Base-by-base conservation (phyloP, 2,888 invertebrate genomes). In the Drosophila pseudotalamancana region DNA sequence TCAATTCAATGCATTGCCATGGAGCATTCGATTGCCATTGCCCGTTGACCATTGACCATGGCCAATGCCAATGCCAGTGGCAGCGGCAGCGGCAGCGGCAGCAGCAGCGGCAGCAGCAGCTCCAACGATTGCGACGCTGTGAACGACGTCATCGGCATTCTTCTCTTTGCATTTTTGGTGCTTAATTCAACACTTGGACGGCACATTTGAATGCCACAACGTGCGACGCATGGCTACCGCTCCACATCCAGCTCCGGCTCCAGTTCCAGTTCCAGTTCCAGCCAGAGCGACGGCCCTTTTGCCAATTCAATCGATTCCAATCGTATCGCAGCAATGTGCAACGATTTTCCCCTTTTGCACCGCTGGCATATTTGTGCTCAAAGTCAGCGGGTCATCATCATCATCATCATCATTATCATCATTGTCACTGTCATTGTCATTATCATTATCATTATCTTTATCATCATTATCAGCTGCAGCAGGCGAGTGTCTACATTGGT, bases 301-400 rank as follows among this genome's bases (percentile, higher is more conserved):
- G 29, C 23, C 48, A 31, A 54, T 42, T 6, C 35, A 60, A 32
- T 42, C 35, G 31, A 61, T 34, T 54, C 29, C 34, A 59, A 61
- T 50, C 55, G 42, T 51, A 65, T 60, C 70, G 55, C 19, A 56
- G 48, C 63, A 50, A 51, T 55, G 32, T 72, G 55, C 61, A 62
- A 42, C 51, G 54, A 61, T 54, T 54, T 59, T 11, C 34, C 11
- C 31, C 18, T 9, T 14, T 11, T 6, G 14, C 16, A n/a, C 32
- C 14, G 43, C 31, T 53, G 37, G 39, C 56, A 66, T 74, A 46
- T 67, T 64, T 74, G 74, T 65, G 74, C 72, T 75, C 75, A 75
- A 75, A 75, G 75, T 75, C 74, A 75, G 75, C 75, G 70, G 74
- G 74, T 72, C 74, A 74, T 75, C 64, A 74, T 64, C 55, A 49